Evolutionary conservation across 2,113 vertebrate species (phyloP).

Genomic region (Larimichthys crocea): DNA sequence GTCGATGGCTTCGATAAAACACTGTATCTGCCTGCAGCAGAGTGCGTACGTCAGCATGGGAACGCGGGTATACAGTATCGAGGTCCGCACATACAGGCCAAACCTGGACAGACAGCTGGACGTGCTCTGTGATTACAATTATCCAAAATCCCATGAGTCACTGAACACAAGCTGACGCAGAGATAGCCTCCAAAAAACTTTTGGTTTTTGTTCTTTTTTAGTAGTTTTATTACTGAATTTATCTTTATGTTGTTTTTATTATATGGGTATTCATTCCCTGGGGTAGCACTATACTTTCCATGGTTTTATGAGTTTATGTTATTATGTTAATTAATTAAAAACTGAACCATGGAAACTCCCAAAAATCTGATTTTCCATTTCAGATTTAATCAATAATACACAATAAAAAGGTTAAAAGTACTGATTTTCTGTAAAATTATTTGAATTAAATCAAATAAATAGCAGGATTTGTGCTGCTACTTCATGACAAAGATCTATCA

Average conservation of each 20-base stretch:
- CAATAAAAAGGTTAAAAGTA: too few species aligned
- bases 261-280: too few species aligned
- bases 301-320: background rate
- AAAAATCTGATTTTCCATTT: too few species aligned
- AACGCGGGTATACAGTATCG: conserved; percentile 24
- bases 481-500: background rate
- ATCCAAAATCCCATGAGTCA: background rate
- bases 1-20: conserved; percentile 46
- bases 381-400: too few species aligned
- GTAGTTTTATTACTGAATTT: too few species aligned
- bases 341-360: background rate
- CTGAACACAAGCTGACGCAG: background rate
- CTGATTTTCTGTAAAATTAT: too few species aligned
- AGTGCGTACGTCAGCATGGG: conserved; percentile 41
- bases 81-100: conserved; percentile 5
- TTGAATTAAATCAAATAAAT: too few species aligned
- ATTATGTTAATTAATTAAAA: background rate
- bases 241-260: too few species aligned
- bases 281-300: too few species aligned
- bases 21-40: conserved; percentile 49
- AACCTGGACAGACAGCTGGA: background rate
- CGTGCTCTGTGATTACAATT: background rate
- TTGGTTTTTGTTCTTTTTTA: too few species aligned
- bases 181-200: too few species aligned
- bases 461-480: background rate